Evolutionary conservation across 1,140 invertebrate genomes (phyloP).

Genomic region (Maconellicoccus hirsutus): DNA sequence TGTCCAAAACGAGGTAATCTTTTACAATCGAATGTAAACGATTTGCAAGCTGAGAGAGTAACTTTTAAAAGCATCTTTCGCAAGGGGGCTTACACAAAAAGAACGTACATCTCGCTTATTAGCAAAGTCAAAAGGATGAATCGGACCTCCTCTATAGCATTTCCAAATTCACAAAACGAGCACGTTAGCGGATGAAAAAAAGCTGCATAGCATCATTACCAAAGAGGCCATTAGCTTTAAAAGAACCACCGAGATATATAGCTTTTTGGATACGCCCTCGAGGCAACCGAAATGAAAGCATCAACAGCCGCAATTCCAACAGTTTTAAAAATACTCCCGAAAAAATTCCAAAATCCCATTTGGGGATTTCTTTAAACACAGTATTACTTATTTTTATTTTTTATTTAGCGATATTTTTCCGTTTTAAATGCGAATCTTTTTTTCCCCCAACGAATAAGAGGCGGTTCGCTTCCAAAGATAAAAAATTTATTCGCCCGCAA

Average conservation of each 20-base stretch:
- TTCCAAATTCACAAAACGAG: background rate
- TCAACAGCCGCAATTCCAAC: background rate
- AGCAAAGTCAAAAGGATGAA: no score
- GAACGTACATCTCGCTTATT: no score
- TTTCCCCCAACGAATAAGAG: background rate
- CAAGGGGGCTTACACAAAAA: no score
- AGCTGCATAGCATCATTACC: background rate
- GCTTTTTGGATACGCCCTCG: background rate
- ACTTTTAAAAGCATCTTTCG: no score
- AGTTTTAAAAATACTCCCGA: background rate
- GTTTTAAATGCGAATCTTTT: background rate
- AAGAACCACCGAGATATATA: background rate
- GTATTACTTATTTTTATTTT: background rate
- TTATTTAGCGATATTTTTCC: background rate
- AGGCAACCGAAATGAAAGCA: constrained; percentile 7
- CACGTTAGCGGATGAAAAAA: background rate
- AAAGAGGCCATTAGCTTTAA: constrained; percentile 4
- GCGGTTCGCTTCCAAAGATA: background rate
- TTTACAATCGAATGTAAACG: no score
- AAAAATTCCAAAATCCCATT: background rate
- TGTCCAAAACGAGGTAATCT: no score
- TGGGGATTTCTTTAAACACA: background rate
- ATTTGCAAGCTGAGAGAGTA: no score
- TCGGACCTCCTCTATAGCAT: no score
- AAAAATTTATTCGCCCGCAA: background rate